Percentiles rank a stretch among this genome's conserved stretches.
phyloP scores from a whole-genome alignment of 2,888 invertebrate genomes.

The Tuta absoluta region DNA sequence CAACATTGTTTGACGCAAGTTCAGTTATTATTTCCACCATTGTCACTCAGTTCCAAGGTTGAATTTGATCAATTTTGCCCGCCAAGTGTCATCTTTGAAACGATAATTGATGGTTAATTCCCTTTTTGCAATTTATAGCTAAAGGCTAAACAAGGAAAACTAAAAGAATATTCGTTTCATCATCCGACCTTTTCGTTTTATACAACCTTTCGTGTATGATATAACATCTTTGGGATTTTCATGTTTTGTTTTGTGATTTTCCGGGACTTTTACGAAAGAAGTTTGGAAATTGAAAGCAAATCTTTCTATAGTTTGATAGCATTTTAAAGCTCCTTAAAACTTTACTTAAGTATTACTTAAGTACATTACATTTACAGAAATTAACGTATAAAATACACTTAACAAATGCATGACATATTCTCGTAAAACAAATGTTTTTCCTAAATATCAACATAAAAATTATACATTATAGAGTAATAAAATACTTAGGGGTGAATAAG shows the following conservation, averaged over 20 bases:
- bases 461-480: too few relatives aligned
- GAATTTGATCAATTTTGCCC: conserved; percentile 12
- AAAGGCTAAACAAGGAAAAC: conserved; percentile 9
- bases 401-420: too few relatives aligned
- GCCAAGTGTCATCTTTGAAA: conserved; percentile 18
- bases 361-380: too few relatives aligned
- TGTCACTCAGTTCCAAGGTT: conserved; percentile 5
- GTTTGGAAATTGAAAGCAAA: too few relatives aligned
- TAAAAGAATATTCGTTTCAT: conserved; percentile 6
- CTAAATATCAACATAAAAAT: too few relatives aligned
- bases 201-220: neutral
- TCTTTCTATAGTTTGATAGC: too few relatives aligned
- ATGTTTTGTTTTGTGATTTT: neutral
- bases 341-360: too few relatives aligned
- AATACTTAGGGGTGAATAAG: too few relatives aligned
- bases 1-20: conserved; percentile 16
- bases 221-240: neutral
- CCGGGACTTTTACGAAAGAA: too few relatives aligned
- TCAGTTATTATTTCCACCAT: conserved; percentile 15
- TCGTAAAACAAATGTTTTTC: too few relatives aligned
- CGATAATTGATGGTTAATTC: conserved; percentile 9
- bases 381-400: too few relatives aligned
- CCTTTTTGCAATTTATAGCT: conserved; percentile 14
- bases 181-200: neutral
- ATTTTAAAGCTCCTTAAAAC: too few relatives aligned